These are phyloP conservation scores for Ectropis crepuscularia DNA, from an alignment of 2,888 invertebrate genomes.

Conservation along the genomic window DNA sequence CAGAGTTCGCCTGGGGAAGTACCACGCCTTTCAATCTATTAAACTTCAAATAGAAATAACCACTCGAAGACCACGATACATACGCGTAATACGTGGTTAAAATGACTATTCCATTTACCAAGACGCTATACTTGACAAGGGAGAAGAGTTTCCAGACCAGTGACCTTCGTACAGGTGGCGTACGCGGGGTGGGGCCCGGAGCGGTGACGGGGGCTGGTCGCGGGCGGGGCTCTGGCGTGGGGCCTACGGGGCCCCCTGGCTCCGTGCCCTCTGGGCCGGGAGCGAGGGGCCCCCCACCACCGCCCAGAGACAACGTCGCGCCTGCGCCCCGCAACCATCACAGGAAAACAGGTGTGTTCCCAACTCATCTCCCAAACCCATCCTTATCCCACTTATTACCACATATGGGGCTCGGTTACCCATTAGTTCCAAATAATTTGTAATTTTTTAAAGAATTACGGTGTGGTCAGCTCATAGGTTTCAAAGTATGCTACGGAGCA, in stretches of 20 bases:
- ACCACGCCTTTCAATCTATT: no score
- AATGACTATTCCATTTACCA: no score
- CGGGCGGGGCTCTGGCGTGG: conserved; percentile 54
- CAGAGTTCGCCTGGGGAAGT: no score
- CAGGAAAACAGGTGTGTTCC: conserved; percentile 77
- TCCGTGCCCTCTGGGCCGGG: conserved; percentile 86
- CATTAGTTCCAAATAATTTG: conserved; percentile 32
- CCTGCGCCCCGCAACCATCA: conserved; percentile 73
- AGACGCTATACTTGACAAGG: no score
- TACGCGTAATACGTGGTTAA: no score
- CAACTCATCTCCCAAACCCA: conserved; percentile 23
- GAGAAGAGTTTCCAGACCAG: conserved; percentile 16
- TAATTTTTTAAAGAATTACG: conserved; percentile 47
- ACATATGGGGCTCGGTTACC: conserved; percentile 23
- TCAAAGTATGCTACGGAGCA: neutral
- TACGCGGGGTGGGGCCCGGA: conserved; percentile 53
- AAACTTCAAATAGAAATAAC: no score
- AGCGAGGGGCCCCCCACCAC: conserved; percentile 95
- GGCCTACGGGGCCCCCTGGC: conserved; percentile 53
- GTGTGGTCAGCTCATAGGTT: conserved; percentile 51
- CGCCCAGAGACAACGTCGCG: conserved; percentile 89
- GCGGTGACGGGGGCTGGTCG: conserved; percentile 51
- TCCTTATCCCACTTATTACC: conserved; percentile 24
- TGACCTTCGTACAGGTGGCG: conserved; percentile 40
- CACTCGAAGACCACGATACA: no score